Conservation (phyloP, 92 coral and sea anemone species). For the Palythoa caribaeorum region DNA sequence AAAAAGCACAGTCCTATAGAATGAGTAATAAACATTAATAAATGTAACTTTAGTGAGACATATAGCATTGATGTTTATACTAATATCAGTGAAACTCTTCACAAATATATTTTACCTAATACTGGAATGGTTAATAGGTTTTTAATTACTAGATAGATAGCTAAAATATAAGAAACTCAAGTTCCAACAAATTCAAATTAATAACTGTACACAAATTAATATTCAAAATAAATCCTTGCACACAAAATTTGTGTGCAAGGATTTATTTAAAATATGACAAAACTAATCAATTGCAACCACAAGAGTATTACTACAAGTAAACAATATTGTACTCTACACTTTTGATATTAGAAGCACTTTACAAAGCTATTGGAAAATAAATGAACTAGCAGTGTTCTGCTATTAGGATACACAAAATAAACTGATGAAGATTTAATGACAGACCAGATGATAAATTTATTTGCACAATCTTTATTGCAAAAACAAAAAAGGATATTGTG, state of each 20-base stretch:
- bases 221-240: neutral
- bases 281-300: neutral
- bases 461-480: neutral
- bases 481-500: neutral
- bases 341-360: neutral
- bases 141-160: neutral
- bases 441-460: neutral
- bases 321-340: neutral
- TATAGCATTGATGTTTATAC: neutral
- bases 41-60: too few species aligned
- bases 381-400: neutral
- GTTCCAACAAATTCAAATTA: neutral
- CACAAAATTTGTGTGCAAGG: neutral
- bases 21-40: too few species aligned
- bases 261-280: neutral
- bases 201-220: neutral
- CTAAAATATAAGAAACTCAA: neutral
- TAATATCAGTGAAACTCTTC: neutral
- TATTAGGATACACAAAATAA: neutral
- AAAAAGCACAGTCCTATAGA: too few species aligned
- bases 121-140: neutral
- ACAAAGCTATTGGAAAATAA: neutral
- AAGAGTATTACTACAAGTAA: neutral
- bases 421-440: neutral
- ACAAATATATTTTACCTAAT: neutral